Conservation (phyloP, 2,888 invertebrate genomes). For the Melanotus villosus region DNA sequence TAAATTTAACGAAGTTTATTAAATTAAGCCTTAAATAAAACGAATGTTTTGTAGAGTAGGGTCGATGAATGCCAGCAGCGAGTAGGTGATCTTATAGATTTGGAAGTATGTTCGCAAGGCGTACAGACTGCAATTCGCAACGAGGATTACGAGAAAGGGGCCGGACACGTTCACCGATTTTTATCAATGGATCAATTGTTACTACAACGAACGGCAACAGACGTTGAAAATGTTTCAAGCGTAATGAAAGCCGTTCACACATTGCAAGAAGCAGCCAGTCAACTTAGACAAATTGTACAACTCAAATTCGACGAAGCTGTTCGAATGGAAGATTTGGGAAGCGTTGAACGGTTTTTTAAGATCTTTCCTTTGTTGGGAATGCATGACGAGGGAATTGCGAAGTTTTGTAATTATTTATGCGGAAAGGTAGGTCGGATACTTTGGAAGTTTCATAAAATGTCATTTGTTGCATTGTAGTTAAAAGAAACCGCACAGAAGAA, state of each 20-base stretch:
- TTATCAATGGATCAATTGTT: constrained; percentile 92
- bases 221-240: constrained; percentile 80
- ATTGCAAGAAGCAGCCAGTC: constrained; percentile 82
- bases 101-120: constrained; percentile 97
- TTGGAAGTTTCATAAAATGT: too few relatives aligned
- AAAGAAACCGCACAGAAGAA: constrained; percentile 81
- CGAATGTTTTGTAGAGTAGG: constrained; percentile 82
- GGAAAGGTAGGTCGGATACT: constrained; percentile 74
- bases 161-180: constrained; percentile 95
- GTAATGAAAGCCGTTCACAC: constrained; percentile 80
- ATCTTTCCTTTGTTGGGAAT: constrained; percentile 95
- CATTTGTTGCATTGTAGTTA: constrained; percentile 65
- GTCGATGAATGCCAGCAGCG: constrained; percentile 95
- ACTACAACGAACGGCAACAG: constrained; percentile 81
- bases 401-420: constrained; percentile 90
- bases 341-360: constrained; percentile 96
- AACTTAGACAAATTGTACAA: constrained; percentile 79
- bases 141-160: constrained; percentile 97
- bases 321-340: constrained; percentile 86
- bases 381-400: constrained; percentile 89
- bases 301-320: constrained; percentile 94
- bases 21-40: not conserved
- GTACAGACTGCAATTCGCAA: constrained; percentile 94
- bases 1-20: constrained; percentile 66
- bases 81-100: constrained; percentile 94